Conservation (phyloP, 2,888 invertebrate genomes). For the Beris chalybata region DNA sequence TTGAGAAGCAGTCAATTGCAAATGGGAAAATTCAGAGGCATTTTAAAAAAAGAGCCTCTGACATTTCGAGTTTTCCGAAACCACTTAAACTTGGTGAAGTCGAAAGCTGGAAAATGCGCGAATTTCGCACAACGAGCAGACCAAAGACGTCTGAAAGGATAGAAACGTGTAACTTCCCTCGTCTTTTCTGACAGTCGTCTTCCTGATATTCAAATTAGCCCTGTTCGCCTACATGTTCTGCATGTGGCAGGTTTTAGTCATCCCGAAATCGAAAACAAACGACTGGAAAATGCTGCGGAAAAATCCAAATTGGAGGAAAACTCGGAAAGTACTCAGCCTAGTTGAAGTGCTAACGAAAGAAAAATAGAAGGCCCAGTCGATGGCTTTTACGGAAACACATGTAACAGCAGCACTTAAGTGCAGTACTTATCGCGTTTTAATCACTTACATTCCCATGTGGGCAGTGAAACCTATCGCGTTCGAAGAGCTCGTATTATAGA, state of each 20-base stretch:
- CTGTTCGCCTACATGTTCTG: conserved; percentile 9
- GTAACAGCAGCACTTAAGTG: conserved; percentile 33
- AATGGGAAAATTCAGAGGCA: conserved; percentile 11
- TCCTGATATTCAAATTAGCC: conserved; percentile 31
- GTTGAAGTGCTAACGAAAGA: conserved; percentile 19
- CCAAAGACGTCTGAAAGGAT: conserved; percentile 9
- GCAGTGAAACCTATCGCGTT: not conserved
- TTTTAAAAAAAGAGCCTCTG: conserved; percentile 17
- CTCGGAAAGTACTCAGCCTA: conserved; percentile 9
- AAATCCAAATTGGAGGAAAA: not conserved
- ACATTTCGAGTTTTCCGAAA: conserved; percentile 27
- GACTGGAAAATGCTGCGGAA: not conserved
- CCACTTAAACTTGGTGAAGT: conserved; percentile 29
- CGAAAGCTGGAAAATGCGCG: conserved; percentile 28
- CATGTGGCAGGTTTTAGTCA: conserved; percentile 8
- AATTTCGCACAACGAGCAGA: conserved; percentile 10
- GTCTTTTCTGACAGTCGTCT: conserved; percentile 23
- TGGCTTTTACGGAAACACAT: conserved; percentile 34
- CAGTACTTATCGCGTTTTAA: conserved; percentile 27
- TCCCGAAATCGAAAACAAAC: conserved; percentile 18
- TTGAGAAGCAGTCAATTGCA: conserved; percentile 9
- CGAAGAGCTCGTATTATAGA: too few relatives aligned
- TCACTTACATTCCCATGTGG: conserved; percentile 20
- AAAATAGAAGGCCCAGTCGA: conserved; percentile 33
- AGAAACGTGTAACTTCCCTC: conserved; percentile 7